Base-by-base conservation (phyloP, 2,797 vertebrate genomes). In the Bradypodion ventrale region DNA sequence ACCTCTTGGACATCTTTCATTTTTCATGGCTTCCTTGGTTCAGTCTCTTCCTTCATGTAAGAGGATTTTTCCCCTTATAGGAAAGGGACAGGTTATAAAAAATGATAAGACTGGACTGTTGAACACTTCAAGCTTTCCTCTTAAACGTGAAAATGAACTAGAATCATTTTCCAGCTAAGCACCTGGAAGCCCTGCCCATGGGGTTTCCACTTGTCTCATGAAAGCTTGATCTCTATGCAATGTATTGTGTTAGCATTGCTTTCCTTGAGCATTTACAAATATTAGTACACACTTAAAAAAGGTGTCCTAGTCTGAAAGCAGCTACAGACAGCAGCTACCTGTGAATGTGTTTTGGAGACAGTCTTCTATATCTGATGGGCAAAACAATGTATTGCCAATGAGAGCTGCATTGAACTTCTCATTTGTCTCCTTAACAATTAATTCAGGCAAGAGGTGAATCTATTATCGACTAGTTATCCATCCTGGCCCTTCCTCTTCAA, bases 401-500 rank as follows among this genome's bases (percentile, higher is more conserved):
- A 79, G 15, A 82, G 76, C 59, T 85, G 65, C 82, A 68, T 60
- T 40, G 72, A 74, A 68, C 85, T 82, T 63, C 72, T 42, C 69
- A 63, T 87, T 80, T 85, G 83, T 82, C 86, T 87, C 37, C 84
- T 87, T 79, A 86, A 85, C 85, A 82, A 90, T 92, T 89, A 92
- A 91, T 90, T 87, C 85, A 88, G 52, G 65, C 62, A 19, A 37
- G 68, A 89, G 82, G 83, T n/a, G 74, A 87, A 88, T 72, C 86
- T 88, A 81, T 86, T 89, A 87, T 90, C 85, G 89, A 15, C 68
- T 44, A 40, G 44, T 37, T 56, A 77, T 52, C 59, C 37, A 4
- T 1, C 0, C 0, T 0, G n/a, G 9, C 21, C 35, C 19, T 13
- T 27, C 2, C 8, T 82, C 75, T 85, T 59, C n/a, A 42, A 76